phyloP scores from a whole-genome alignment of 2,888 invertebrate species.

The Stenoptilia bipunctidactyla region DNA sequence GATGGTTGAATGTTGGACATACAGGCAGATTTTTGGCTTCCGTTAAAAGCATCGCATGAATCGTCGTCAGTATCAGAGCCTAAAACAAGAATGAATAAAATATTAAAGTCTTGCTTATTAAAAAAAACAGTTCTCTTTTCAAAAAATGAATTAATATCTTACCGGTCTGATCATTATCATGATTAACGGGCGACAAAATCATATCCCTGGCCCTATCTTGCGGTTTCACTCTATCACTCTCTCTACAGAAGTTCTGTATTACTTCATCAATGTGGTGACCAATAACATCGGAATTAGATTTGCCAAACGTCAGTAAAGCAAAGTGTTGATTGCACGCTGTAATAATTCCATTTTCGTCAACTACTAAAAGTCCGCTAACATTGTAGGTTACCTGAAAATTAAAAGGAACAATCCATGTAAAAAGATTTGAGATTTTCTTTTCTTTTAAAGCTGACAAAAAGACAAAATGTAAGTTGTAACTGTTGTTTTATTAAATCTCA shows the following conservation, averaged over 20 bases:
- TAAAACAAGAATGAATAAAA: slow-evolving; percentile 17
- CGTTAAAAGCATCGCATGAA: slow-evolving; percentile 58
- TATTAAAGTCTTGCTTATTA: no score
- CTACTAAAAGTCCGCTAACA: slow-evolving; percentile 76
- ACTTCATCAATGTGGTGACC: slow-evolving; percentile 69
- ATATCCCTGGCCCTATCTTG: slow-evolving; percentile 56
- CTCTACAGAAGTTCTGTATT: slow-evolving; percentile 74
- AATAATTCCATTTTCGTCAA: slow-evolving; percentile 73
- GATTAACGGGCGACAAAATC: slow-evolving; percentile 67
- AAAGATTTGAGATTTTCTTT: no score
- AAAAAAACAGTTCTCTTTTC: no score
- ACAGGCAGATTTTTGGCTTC: slow-evolving; percentile 61
- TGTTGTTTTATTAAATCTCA: no score
- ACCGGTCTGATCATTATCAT: slow-evolving; percentile 60
- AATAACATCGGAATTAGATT: slow-evolving; percentile 69
- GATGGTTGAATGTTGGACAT: slow-evolving; percentile 59
- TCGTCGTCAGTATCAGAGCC: slow-evolving; percentile 64
- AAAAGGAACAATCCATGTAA: no score
- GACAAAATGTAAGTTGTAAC: no score
- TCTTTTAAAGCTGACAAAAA: no score
- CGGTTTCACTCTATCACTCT: slow-evolving; percentile 58
- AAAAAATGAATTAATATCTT: no score
- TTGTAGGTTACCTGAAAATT: slow-evolving; percentile 66
- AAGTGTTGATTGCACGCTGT: slow-evolving; percentile 78
- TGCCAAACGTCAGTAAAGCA: slow-evolving; percentile 75